Base-by-base conservation (phyloP, 2,797 vertebrate genomes). In the Sorex maritimensis region DNA sequence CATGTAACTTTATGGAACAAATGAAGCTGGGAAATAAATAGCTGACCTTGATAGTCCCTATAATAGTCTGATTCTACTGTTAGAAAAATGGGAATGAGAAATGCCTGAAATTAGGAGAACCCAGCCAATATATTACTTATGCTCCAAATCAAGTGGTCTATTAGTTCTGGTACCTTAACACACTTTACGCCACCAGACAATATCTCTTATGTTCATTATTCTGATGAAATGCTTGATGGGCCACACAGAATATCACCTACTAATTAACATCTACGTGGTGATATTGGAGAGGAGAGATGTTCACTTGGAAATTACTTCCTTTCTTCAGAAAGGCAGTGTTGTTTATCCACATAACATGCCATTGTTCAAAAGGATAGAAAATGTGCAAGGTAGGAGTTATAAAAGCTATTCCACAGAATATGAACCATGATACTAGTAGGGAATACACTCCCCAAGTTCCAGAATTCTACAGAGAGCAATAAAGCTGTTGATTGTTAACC, bases 11-110 rank as follows among this genome's bases (percentile, higher is more conserved):
- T 38, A 61, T 78, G 24, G 58, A 69, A 23, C 17, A 63, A 91
- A 91, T 7, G 34, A 82, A 91, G 24, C 13, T 95, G 41, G 52
- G 23, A 74, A 75, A 41, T 41, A 69, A 23, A 75, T n/a, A 17
- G 0, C 44, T 86, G 34, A 63, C 2, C 4, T 65, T 65, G 23
- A 5, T 13, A 28, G 5, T 80, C 15, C 58, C 21, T 21, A 4
- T 6, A 12, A 23, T 24, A 15, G 10, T 9, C 2, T 72, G 10
- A 24, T 13, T 88, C 41, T 86, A 24, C 38, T 4, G 81, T 34
- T 30, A 34, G 68, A 73, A 63, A 81, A 14, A 41, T 74, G 30
- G 26, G 11, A 84, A 28, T 73, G 63, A 13, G 17, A 3, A 88
- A 78, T 5, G 9, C 7, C 28, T 7, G 14, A 61, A 19, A 23